Conservation (phyloP, 2,797 vertebrate species). For the Bucorvus abyssinicus region DNA sequence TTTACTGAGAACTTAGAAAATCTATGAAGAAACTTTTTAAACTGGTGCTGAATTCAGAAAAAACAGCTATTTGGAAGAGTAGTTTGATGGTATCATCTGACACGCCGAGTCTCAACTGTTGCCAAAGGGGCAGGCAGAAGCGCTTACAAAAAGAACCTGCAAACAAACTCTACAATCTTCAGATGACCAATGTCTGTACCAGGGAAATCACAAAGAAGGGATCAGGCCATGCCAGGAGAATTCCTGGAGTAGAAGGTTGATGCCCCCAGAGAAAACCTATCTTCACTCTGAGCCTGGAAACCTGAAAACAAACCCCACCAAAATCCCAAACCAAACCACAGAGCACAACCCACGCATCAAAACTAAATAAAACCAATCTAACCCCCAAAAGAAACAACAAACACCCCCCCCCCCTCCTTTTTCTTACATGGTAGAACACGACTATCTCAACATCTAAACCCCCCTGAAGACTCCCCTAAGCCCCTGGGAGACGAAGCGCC, state of each 20-base stretch:
- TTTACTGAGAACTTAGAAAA: neutral
- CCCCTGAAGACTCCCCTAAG: neutral
- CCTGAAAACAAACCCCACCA: neutral
- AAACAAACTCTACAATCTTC: neutral
- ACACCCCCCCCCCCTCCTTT: fast-evolving
- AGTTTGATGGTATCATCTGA: neutral
- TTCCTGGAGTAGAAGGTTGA: neutral
- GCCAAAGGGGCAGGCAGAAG: neutral
- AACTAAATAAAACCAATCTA: neutral
- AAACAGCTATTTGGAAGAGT: neutral
- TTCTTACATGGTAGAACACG: neutral
- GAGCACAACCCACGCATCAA: neutral
- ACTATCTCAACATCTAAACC: neutral
- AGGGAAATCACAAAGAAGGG: neutral
- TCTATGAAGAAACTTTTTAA: neutral
- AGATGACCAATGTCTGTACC: neutral
- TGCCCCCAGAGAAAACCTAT: neutral
- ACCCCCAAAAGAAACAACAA: neutral
- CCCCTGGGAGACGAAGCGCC: neutral
- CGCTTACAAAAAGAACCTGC: neutral
- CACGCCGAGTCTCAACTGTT: neutral
- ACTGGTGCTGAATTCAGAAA: neutral
- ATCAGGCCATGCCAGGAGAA: neutral
- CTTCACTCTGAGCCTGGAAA: neutral
- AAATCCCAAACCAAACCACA: neutral